phyloP scores from a whole-genome alignment of 2,797 vertebrate genomes.

The Acanthurus tractus region DNA sequence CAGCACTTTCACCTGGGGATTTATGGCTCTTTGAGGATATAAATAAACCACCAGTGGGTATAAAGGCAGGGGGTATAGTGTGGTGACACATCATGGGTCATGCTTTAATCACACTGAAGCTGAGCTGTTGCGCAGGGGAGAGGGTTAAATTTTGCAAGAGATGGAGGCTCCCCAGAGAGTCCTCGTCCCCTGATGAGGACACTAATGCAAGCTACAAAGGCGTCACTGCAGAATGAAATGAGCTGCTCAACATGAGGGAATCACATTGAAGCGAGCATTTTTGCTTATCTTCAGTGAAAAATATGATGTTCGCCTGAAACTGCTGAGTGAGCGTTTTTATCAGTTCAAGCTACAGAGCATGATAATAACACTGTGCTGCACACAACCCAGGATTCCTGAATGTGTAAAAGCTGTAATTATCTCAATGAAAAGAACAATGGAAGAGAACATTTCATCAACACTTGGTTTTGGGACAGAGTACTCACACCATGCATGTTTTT shows the following conservation, averaged over 20 bases:
- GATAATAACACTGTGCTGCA: slow-evolving; percentile 72
- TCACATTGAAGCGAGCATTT: slow-evolving; percentile 48
- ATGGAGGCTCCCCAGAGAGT: slow-evolving; percentile 50
- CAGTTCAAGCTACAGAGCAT: slow-evolving; percentile 56
- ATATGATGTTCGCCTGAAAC: slow-evolving; percentile 63
- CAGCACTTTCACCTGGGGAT: slow-evolving; percentile 80
- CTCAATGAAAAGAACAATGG: slow-evolving; percentile 73
- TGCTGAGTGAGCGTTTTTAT: slow-evolving; percentile 73
- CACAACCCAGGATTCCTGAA: slow-evolving; percentile 62
- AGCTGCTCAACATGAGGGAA: slow-evolving; percentile 30
- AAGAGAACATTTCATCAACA: slow-evolving; percentile 63
- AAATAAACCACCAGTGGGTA: slow-evolving; percentile 77
- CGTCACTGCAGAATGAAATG: slow-evolving; percentile 46
- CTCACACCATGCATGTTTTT: slow-evolving; percentile 24
- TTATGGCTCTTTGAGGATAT: slow-evolving; percentile 79
- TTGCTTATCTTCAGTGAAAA: slow-evolving; percentile 70
- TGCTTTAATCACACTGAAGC: slow-evolving; percentile 79
- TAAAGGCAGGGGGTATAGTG: slow-evolving; percentile 62
- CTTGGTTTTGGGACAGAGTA: slow-evolving; percentile 55
- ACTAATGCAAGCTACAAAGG: slow-evolving; percentile 44
- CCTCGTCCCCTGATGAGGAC: slow-evolving; percentile 49
- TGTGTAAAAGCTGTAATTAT: slow-evolving; percentile 80
- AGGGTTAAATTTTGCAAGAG: slow-evolving; percentile 52
- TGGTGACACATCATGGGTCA: slow-evolving; percentile 71
- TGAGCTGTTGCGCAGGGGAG: slow-evolving; percentile 36